Evolutionary conservation across 2,888 invertebrate genomes (phyloP).

Genomic region (Eupsilia transversa): DNA sequence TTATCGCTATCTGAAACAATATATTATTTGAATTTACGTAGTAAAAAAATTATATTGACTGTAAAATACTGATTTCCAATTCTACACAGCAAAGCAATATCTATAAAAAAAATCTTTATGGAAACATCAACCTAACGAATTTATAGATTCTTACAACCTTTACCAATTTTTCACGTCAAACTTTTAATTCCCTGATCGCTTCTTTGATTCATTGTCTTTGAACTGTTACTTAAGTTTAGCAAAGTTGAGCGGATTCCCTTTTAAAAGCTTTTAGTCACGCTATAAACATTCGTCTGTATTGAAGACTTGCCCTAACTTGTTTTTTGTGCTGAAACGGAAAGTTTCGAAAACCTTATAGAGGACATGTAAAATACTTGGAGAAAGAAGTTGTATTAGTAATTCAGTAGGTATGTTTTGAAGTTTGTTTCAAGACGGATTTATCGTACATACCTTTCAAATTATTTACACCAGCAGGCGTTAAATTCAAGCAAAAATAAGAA

Average conservation of each 20-base stretch:
- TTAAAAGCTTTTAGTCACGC: slow-evolving; percentile 63
- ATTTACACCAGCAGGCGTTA: background rate
- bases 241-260: slow-evolving; percentile 46
- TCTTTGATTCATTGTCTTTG: slow-evolving; percentile 58
- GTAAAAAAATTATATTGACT: background rate
- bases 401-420: background rate
- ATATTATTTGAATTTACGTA: background rate
- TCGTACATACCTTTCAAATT: background rate
- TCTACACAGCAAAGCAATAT: background rate
- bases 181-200: slow-evolving; percentile 45
- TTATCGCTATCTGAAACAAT: background rate
- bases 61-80: background rate
- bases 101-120: background rate
- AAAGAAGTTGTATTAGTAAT: background rate
- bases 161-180: slow-evolving; percentile 29
- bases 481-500: background rate
- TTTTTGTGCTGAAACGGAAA: slow-evolving; percentile 29
- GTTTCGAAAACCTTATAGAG: slow-evolving; percentile 8
- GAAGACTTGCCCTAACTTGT: slow-evolving; percentile 26
- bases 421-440: background rate
- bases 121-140: background rate
- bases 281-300: slow-evolving; percentile 48
- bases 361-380: slow-evolving; percentile 12
- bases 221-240: slow-evolving; percentile 39
- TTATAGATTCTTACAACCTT: slow-evolving; percentile 14